Conservation (phyloP, 2,113 vertebrate genomes). For the Oenanthe oenanthe region DNA sequence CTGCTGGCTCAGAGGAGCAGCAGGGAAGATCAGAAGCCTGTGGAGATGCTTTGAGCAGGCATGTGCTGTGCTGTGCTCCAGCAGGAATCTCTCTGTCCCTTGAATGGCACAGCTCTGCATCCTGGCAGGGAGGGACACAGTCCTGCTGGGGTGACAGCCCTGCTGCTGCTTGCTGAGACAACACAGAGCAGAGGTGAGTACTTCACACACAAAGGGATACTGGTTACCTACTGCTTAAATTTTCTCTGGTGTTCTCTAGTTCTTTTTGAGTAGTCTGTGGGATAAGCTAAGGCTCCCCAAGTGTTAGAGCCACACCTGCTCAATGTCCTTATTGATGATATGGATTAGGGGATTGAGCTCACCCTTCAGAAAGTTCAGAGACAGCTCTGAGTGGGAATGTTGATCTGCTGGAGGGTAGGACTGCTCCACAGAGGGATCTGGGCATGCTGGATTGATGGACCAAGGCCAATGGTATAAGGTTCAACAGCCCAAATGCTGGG, state of each 20-base stretch:
- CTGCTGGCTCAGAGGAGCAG: background rate
- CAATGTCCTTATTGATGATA: background rate
- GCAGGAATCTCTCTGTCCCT: background rate
- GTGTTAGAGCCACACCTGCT: background rate
- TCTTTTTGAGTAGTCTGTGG: background rate
- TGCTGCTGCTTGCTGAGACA: background rate
- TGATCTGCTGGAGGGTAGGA: background rate
- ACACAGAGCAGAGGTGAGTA: background rate
- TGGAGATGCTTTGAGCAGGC: background rate
- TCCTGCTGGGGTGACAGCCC: background rate
- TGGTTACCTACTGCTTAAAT: background rate
- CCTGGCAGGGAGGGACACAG: background rate
- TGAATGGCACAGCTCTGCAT: rapidly evolving
- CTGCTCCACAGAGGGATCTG: background rate
- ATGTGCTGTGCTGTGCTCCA: background rate
- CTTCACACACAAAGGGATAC: background rate
- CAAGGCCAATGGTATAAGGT: rapidly evolving
- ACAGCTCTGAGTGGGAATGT: background rate
- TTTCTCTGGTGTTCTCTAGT: background rate
- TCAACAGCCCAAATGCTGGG: background rate
- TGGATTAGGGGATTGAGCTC: background rate
- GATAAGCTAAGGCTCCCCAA: background rate
- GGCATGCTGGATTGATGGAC: background rate
- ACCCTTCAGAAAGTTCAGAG: background rate
- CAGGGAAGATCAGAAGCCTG: background rate